A percentile compares a stretch with the other conserved stretches of the same genome.
These are phyloP conservation scores for Deilephila porcellus DNA, from an alignment of 2,888 invertebrate species.

Conservation along the genomic window DNA sequence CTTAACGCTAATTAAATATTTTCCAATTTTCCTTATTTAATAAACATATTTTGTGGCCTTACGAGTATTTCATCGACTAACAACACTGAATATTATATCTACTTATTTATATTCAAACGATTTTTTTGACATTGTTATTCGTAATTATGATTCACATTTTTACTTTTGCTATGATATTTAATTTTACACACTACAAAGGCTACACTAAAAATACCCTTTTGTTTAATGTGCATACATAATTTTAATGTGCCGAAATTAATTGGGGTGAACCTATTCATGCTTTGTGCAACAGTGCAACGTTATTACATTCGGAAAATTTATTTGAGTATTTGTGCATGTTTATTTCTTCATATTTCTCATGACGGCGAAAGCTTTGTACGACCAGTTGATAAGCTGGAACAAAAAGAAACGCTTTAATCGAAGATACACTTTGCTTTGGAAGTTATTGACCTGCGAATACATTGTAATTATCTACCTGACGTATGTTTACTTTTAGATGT, in stretches of 20 bases:
- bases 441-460: background rate
- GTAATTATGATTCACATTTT: too few species aligned
- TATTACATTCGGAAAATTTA: slow-evolving; percentile 43
- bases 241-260: slow-evolving; percentile 49
- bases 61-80: too few species aligned
- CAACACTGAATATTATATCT: too few species aligned
- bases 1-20: background rate
- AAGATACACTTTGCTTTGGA: background rate
- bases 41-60: too few species aligned
- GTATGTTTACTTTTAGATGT: background rate
- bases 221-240: slow-evolving; percentile 46
- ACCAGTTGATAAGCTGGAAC: slow-evolving; percentile 82
- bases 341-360: slow-evolving; percentile 80
- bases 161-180: too few species aligned
- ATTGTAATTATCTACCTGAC: background rate
- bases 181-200: too few species aligned
- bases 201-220: slow-evolving; percentile 39
- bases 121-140: too few species aligned
- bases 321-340: slow-evolving; percentile 40
- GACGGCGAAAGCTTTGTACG: slow-evolving; percentile 81
- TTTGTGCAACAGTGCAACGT: slow-evolving; percentile 43
- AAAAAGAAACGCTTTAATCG: slow-evolving; percentile 33
- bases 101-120: too few species aligned
- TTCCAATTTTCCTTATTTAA: background rate
- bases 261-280: slow-evolving; percentile 44